Conservation (phyloP, 1,140 invertebrate species). For the Leptoteleia sp. region DNA sequence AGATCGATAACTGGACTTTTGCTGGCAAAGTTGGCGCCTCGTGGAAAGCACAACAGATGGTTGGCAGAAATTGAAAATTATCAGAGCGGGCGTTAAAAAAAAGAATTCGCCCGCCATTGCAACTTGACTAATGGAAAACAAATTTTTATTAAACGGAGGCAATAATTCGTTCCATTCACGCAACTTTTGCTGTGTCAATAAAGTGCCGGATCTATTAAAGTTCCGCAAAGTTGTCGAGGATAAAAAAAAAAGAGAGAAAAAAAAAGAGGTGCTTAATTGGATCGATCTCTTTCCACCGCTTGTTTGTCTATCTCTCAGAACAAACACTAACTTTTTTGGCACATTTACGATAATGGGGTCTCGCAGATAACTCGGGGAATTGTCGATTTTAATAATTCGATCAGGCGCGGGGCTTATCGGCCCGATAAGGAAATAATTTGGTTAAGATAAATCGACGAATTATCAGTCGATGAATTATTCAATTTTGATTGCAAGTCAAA, state of each 20-base stretch:
- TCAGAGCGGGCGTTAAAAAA: background rate
- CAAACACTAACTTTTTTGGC: background rate
- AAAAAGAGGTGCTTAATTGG: conserved; percentile 12
- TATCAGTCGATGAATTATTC: too few relatives aligned
- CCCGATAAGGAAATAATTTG: too few relatives aligned
- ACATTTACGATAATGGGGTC: background rate
- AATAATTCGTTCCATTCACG: conserved; percentile 18
- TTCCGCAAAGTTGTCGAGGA: background rate
- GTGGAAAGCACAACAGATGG: conserved; percentile 20
- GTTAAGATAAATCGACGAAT: too few relatives aligned
- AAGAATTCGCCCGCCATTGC: background rate
- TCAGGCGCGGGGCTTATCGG: background rate
- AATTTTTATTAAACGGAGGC: conserved; percentile 12
- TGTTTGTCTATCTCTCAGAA: background rate
- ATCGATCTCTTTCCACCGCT: conserved; percentile 9
- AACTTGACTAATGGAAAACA: conserved; percentile 23
- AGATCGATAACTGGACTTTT: conserved; percentile 7
- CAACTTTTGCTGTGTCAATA: conserved; percentile 4
- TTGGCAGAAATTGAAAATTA: conserved; percentile 11
- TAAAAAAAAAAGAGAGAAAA: too few relatives aligned
- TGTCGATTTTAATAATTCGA: background rate
- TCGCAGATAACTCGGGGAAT: background rate
- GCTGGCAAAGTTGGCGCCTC: conserved; percentile 7
- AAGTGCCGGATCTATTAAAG: conserved; percentile 3
- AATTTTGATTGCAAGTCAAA: too few relatives aligned